These are phyloP conservation scores for Leptosomus discolor DNA, from an alignment of 2,113 vertebrate species.

Conservation along the genomic window DNA sequence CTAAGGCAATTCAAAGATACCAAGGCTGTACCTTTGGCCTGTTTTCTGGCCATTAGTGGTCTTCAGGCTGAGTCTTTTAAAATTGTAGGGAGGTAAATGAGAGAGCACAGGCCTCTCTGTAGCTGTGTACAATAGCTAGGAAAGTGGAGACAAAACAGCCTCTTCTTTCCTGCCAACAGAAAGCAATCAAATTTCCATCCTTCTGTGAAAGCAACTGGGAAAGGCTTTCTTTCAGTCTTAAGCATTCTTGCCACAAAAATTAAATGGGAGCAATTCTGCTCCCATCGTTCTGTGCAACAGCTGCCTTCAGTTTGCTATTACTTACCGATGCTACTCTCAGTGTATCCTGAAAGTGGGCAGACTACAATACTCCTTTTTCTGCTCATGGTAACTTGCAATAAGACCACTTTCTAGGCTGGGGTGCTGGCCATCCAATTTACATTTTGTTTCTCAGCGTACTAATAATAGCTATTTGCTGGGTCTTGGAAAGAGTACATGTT, in stretches of 20 bases:
- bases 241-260: background rate
- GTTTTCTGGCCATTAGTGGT: background rate
- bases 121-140: background rate
- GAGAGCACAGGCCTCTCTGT: background rate
- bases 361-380: background rate
- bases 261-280: background rate
- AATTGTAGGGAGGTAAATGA: background rate
- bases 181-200: background rate
- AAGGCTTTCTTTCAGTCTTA: background rate
- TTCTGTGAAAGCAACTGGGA: background rate
- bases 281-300: background rate
- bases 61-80: background rate
- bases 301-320: background rate
- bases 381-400: background rate
- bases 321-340: background rate
- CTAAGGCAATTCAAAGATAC: background rate
- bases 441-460: background rate
- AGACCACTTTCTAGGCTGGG: background rate
- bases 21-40: background rate
- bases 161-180: background rate
- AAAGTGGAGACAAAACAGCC: background rate
- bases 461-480: background rate
- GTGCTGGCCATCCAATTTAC: background rate
- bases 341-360: background rate
- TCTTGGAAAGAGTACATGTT: background rate